Conservation (phyloP, 2,888 invertebrate genomes). For the Pyrgus malvae region DNA sequence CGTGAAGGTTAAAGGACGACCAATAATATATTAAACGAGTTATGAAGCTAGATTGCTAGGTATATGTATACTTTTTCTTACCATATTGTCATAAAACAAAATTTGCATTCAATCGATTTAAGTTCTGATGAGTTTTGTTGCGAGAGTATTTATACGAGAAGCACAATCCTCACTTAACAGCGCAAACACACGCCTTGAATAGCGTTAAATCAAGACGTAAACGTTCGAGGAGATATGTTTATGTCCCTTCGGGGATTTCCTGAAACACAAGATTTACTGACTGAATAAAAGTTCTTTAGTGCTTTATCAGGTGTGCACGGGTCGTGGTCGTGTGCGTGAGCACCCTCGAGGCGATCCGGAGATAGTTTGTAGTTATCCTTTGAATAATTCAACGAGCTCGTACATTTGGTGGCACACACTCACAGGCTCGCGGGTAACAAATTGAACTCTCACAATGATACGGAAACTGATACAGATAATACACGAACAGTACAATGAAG, state of each 20-base stretch:
- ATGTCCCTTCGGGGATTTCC: constrained; percentile 12
- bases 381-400: background rate
- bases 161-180: constrained; percentile 1
- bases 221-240: constrained; percentile 10
- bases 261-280: constrained; percentile 10
- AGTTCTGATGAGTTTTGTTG: background rate
- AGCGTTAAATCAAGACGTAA: constrained; percentile 15
- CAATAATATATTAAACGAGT: too few relatives aligned
- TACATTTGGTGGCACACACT: background rate
- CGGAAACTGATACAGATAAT: too few relatives aligned
- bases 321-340: background rate
- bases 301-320: background rate
- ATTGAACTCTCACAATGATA: too few relatives aligned
- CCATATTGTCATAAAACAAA: too few relatives aligned
- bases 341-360: background rate
- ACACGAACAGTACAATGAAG: background rate
- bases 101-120: too few relatives aligned
- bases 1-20: too few relatives aligned
- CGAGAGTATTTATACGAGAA: background rate
- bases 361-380: background rate
- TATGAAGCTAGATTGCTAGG: too few relatives aligned
- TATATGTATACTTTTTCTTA: too few relatives aligned
- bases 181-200: background rate
- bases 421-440: too few relatives aligned
- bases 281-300: constrained; percentile 13